Evolutionary conservation across 2,888 invertebrate genomes (phyloP).

Genomic region (Selenia dentaria): DNA sequence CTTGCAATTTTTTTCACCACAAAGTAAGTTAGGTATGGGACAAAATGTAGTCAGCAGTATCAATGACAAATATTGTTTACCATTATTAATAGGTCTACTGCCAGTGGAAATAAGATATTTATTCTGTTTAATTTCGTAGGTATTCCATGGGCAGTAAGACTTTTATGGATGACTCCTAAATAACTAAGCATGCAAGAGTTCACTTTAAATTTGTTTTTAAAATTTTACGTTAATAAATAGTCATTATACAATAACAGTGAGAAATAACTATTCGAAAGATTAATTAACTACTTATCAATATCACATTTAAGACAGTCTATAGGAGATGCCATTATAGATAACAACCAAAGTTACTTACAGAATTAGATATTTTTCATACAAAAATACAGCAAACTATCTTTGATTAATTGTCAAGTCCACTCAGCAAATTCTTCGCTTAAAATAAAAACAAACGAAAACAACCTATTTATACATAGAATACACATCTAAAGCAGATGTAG

Average conservation of each 20-base stretch:
- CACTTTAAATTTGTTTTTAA: conserved; percentile 18
- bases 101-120: too few species aligned
- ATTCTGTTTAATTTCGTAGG: too few species aligned
- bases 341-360: conserved; percentile 51
- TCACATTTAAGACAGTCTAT: conserved; percentile 70
- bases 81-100: too few species aligned
- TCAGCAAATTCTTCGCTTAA: conserved; percentile 29
- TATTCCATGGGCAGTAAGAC: too few species aligned
- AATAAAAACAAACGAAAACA: conserved; percentile 19
- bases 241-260: conserved; percentile 23
- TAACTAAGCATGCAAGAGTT: conserved; percentile 4
- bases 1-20: too few species aligned
- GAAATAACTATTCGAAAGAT: conserved; percentile 41
- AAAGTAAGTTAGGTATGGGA: too few species aligned
- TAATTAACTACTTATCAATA: conserved; percentile 59
- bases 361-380: conserved; percentile 42
- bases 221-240: conserved; percentile 18
- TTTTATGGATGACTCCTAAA: too few species aligned
- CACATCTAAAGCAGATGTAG: not conserved
- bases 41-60: too few species aligned
- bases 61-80: too few species aligned
- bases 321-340: conserved; percentile 57
- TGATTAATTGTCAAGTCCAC: conserved; percentile 23
- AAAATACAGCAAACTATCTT: conserved; percentile 43
- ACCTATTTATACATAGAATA: too few species aligned